Conservation (phyloP, 2,113 vertebrate species). For the Eulemur macaco region DNA sequence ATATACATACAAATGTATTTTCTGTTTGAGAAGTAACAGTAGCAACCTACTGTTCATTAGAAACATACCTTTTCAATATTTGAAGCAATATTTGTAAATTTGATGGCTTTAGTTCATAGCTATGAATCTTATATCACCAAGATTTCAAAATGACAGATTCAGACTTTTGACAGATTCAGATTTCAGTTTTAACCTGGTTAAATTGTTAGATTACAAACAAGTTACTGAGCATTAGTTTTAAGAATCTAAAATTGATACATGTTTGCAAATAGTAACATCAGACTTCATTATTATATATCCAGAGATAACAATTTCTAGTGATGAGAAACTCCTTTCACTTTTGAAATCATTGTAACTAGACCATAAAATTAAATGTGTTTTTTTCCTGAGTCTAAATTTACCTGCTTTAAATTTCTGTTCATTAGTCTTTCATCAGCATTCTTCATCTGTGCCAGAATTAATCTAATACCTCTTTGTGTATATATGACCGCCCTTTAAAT, state of each 20-base stretch:
- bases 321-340: background rate
- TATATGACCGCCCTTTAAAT: background rate
- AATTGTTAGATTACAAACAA: constrained; percentile 6
- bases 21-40: background rate
- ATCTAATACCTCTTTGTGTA: background rate
- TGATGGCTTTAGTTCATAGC: background rate
- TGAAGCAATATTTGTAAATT: background rate
- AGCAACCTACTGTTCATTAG: background rate
- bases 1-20: background rate
- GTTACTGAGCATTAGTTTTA: background rate
- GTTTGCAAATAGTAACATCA: background rate
- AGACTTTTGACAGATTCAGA: background rate
- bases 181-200: constrained; percentile 27
- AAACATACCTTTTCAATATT: background rate
- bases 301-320: background rate
- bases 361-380: background rate
- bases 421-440: background rate
- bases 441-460: background rate
- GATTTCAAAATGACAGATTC: constrained; percentile 1
- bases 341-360: constrained; percentile 3
- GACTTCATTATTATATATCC: background rate
- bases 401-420: background rate
- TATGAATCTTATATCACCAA: background rate
- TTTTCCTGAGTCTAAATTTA: background rate
- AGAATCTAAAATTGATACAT: background rate